Conservation (phyloP, 2,113 vertebrate genomes). For the Otus sunia region DNA sequence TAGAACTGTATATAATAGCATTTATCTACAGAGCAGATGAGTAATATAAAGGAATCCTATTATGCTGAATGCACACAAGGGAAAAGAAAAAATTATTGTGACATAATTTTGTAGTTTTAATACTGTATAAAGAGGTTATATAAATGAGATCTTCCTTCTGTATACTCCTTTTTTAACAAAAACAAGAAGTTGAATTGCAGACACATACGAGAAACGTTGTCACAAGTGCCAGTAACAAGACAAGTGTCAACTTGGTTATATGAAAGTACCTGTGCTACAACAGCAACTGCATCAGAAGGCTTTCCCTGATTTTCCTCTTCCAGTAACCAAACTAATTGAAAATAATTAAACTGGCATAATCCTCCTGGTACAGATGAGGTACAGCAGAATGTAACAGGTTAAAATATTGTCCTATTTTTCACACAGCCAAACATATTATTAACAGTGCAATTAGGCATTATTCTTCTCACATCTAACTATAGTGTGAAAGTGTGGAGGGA, state of each 20-base stretch:
- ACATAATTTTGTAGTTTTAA: background rate
- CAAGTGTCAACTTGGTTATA: too few species aligned
- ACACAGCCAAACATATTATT: background rate
- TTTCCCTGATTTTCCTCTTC: background rate
- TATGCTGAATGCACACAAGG: background rate
- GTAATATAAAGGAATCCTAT: background rate
- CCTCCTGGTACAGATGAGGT: background rate
- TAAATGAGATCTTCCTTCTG: background rate
- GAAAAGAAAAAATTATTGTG: background rate
- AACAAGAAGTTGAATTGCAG: background rate
- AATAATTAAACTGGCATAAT: background rate
- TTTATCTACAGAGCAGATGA: background rate
- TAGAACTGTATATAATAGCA: background rate
- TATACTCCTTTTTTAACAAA: background rate
- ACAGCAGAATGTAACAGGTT: background rate
- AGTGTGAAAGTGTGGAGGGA: background rate
- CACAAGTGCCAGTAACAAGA: background rate
- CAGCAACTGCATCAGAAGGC: background rate
- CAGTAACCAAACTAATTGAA: background rate
- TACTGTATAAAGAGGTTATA: background rate
- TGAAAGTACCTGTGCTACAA: background rate
- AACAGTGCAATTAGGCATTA: background rate
- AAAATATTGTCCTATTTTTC: background rate
- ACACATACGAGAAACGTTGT: background rate
- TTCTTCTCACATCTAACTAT: background rate